Evolutionary conservation across 2,888 invertebrate genomes (phyloP).

Genomic region (Brachyptera putata): DNA sequence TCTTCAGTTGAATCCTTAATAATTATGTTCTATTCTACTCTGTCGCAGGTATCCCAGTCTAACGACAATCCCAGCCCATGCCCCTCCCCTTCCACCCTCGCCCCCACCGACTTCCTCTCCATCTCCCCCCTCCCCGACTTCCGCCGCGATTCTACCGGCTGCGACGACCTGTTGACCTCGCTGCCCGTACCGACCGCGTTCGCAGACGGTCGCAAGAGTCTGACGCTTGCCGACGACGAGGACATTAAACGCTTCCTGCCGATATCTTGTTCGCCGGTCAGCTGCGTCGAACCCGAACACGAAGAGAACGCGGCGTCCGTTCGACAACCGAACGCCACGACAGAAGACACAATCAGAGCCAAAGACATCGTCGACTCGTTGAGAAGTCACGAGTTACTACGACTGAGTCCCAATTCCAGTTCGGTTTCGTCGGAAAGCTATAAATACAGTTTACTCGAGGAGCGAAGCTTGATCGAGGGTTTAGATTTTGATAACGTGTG

Average conservation of each 20-base stretch:
- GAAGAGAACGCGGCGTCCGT: no score
- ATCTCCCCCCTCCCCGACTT: conserved; percentile 64
- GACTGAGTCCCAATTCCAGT: neutral
- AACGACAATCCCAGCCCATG: neutral
- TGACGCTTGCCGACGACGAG: conserved; percentile 33
- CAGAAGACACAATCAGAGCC: neutral
- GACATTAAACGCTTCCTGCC: conserved; percentile 43
- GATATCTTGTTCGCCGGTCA: conserved; percentile 43
- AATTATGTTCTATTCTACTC: no score
- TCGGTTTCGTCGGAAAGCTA: neutral
- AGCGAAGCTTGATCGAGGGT: neutral
- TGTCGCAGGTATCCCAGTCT: neutral
- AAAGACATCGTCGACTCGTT: conserved; percentile 2
- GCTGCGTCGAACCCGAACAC: conserved; percentile 39
- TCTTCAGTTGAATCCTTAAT: no score
- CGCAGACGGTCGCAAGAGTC: conserved; percentile 65
- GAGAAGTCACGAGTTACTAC: neutral
- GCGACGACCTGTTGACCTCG: conserved; percentile 50
- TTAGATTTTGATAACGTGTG: neutral
- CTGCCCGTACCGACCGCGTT: conserved; percentile 78
- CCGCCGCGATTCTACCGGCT: conserved; percentile 55
- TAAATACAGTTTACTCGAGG: neutral
- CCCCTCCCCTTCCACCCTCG: conserved; percentile 17
- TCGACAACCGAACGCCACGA: conserved; percentile 37
- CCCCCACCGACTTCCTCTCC: conserved; percentile 36